Evolutionary conservation across 2,797 vertebrate species (phyloP).

Genomic region (Argyrosomus regius): DNA sequence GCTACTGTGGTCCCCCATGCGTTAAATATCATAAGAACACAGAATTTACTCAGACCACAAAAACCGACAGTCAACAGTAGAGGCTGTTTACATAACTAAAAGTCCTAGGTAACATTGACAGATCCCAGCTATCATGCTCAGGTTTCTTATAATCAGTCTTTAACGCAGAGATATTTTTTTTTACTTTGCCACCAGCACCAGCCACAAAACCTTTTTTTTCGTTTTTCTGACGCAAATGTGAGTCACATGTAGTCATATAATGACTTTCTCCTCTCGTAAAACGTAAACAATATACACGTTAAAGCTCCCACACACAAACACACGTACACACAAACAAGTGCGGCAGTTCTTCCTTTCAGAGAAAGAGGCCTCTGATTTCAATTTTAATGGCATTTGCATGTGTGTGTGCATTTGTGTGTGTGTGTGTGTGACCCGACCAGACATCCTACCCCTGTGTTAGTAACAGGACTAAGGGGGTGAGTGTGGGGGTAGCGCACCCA

Average conservation of each 20-base stretch:
- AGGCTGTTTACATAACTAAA: constrained; percentile 56
- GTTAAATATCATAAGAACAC: constrained; percentile 62
- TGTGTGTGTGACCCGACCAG: constrained; percentile 54
- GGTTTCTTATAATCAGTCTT: constrained; percentile 19
- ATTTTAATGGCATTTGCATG: constrained; percentile 65
- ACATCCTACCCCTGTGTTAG: constrained; percentile 58
- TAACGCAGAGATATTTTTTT: constrained; percentile 15
- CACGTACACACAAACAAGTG: constrained; percentile 27
- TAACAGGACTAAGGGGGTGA: constrained; percentile 36
- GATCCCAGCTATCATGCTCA: constrained; percentile 27
- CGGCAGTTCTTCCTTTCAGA: constrained; percentile 34
- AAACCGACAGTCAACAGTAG: constrained; percentile 49
- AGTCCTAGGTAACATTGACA: constrained; percentile 41
- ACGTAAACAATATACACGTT: constrained; percentile 48
- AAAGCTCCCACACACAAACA: constrained; percentile 21
- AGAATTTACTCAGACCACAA: constrained; percentile 57
- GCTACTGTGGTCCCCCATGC: constrained; percentile 27
- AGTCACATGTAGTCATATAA: constrained; percentile 59
- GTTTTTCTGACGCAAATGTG: constrained; percentile 43
- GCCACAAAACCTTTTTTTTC: constrained; percentile 16
- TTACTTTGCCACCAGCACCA: constrained; percentile 22
- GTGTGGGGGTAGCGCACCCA: constrained; percentile 31
- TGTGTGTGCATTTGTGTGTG: constrained; percentile 42
- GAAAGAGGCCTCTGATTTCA: constrained; percentile 58
- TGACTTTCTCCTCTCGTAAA: constrained; percentile 49